These are phyloP conservation scores for Syrrhaptes paradoxus DNA, from an alignment of 2,113 vertebrate genomes.

Conservation along the genomic window DNA sequence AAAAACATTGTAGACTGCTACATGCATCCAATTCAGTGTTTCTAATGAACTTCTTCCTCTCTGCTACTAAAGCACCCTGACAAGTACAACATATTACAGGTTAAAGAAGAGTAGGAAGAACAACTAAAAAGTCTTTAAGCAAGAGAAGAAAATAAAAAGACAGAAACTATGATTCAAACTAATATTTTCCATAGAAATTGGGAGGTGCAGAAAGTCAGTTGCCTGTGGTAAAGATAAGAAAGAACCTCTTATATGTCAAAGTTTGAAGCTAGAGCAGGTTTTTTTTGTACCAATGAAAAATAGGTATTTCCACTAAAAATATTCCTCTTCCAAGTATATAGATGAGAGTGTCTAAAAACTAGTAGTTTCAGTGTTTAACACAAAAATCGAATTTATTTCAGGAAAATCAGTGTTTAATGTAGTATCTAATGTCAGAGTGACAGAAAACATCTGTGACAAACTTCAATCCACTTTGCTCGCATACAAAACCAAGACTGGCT, in stretches of 20 bases:
- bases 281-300: not conserved
- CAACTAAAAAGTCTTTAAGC: not conserved
- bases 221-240: not conserved
- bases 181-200: not conserved
- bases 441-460: not conserved
- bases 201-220: not conserved
- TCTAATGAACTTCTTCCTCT: not conserved
- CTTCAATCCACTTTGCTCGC: not conserved
- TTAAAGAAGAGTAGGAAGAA: not conserved
- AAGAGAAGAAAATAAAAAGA: not conserved
- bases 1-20: not conserved
- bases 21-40: not conserved
- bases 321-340: not conserved
- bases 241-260: not conserved
- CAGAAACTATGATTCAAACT: not conserved
- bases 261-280: accelerated
- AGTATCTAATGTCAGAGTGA: not conserved
- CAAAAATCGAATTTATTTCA: not conserved
- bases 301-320: not conserved
- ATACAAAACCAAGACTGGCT: not conserved
- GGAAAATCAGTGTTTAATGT: not conserved
- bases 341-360: not conserved
- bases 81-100: not conserved
- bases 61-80: not conserved
- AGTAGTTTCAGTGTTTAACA: not conserved